A percentile compares a stretch with the other conserved stretches of the same genome.
Conservation (phyloP, 2,888 invertebrate species). For the Lepeophtheirus nordmannii region DNA sequence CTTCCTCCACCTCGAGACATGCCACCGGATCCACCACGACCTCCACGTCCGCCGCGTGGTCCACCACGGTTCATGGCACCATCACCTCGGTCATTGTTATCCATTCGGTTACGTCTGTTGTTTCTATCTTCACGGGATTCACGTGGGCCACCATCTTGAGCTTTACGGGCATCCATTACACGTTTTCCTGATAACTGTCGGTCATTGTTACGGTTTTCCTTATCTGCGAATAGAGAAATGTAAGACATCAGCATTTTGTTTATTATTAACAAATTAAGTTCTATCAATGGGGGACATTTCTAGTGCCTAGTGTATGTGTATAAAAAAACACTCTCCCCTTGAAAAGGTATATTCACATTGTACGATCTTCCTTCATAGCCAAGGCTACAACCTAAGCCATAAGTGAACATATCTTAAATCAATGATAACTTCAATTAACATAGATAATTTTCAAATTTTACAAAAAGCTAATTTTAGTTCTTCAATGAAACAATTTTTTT, state of each 20-base stretch:
- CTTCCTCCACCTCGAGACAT: conserved; percentile 29
- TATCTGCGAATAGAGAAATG: conserved; percentile 16
- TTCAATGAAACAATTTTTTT: too few relatives aligned
- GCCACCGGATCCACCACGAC: conserved; percentile 29
- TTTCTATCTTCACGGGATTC: conserved; percentile 50
- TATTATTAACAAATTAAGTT: background rate
- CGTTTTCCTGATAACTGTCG: conserved; percentile 16
- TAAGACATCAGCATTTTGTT: background rate
- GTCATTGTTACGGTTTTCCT: conserved; percentile 23
- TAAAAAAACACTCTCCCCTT: background rate
- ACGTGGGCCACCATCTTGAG: conserved; percentile 39
- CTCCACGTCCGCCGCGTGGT: conserved; percentile 32
- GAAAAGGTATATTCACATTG: too few relatives aligned
- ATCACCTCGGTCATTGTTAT: conserved; percentile 36
- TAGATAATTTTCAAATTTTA: too few relatives aligned
- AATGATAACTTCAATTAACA: too few relatives aligned
- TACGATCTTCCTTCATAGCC: too few relatives aligned
- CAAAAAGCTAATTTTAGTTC: too few relatives aligned
- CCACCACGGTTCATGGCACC: conserved; percentile 40
- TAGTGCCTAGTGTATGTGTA: background rate
- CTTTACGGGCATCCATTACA: conserved; percentile 22
- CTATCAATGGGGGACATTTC: background rate
- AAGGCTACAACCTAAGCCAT: too few relatives aligned
- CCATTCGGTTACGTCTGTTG: conserved; percentile 23
- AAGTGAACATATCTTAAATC: too few relatives aligned